These are phyloP conservation scores for Chromobotia macracanthus DNA, from an alignment of 2,797 vertebrate genomes.

Conservation along the genomic window DNA sequence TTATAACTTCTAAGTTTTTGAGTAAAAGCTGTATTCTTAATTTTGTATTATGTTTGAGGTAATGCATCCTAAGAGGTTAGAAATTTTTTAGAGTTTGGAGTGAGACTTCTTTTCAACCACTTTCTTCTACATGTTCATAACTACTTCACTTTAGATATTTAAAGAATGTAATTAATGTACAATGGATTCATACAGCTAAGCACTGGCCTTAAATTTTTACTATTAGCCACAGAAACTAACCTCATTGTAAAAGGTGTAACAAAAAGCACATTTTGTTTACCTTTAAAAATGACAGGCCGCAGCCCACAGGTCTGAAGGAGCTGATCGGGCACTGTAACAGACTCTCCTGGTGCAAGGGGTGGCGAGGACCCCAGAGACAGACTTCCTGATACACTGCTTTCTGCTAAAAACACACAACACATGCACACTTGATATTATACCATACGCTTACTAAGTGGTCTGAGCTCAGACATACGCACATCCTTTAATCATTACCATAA, in stretches of 20 bases:
- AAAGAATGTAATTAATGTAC: background rate
- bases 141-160: background rate
- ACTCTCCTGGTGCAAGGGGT: conserved; percentile 76
- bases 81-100: background rate
- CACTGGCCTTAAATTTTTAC: background rate
- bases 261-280: conserved; percentile 67
- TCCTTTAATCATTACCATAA: background rate
- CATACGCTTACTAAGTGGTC: background rate
- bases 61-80: background rate
- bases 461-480: background rate
- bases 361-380: conserved; percentile 76
- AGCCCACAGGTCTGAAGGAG: conserved; percentile 90
- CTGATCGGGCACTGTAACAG: conserved; percentile 90
- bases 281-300: conserved; percentile 96
- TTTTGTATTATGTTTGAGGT: too few relatives aligned
- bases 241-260: background rate
- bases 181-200: background rate
- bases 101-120: too few relatives aligned
- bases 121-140: background rate
- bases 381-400: conserved; percentile 71
- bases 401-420: conserved; percentile 65
- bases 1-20: too few relatives aligned
- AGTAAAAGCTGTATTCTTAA: too few relatives aligned
- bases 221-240: background rate
- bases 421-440: conserved; percentile 8